Percentiles rank a stretch among this genome's conserved stretches.
These are phyloP conservation scores for Aurelia aurita complex sp. Pacific DNA, from an alignment of 30 jellyfish, hydroid and myxozoan genomes.

Conservation along the genomic window DNA sequence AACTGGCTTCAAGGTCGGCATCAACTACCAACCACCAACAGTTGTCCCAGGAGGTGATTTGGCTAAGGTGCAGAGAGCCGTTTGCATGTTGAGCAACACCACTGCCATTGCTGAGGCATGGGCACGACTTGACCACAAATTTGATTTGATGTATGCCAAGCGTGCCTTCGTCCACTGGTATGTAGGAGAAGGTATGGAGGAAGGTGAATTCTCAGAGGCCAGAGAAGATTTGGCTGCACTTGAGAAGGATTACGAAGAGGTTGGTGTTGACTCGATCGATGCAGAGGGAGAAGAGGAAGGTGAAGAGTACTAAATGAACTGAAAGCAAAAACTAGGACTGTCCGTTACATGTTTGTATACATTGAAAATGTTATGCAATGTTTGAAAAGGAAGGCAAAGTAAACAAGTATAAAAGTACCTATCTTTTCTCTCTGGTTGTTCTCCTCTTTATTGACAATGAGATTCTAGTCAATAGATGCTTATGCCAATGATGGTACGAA, in stretches of 20 bases:
- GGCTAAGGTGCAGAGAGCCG: constrained; percentile 97
- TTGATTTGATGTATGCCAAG: constrained; percentile 94
- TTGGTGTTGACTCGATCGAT: constrained; percentile 91
- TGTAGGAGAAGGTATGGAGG: constrained; percentile 99
- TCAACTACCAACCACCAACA: constrained; percentile 98
- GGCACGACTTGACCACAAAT: constrained; percentile 97
- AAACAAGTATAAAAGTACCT: no score
- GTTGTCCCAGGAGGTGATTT: constrained; percentile 98
- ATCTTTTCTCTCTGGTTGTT: no score
- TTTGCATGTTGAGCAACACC: constrained; percentile 98
- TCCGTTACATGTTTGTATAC: constrained; percentile 2
- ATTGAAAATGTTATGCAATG: neutral
- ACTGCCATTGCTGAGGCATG: constrained; percentile 98
- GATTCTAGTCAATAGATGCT: no score
- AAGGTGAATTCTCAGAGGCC: constrained; percentile 98
- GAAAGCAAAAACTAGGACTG: neutral
- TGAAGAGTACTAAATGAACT: constrained; percentile 73
- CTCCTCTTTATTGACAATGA: no score
- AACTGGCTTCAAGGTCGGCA: constrained; percentile 98
- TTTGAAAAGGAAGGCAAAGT: no score
- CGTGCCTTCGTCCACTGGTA: constrained; percentile 99
- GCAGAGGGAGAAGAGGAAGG: constrained; percentile 94
- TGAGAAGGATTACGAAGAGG: constrained; percentile 98
- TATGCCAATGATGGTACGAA: no score
- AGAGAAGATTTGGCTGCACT: constrained; percentile 99